Evolutionary conservation across 2,888 invertebrate species (phyloP), one percentile per base, ranked within the genome.

Genomic region (Meteorus colon): DNA sequence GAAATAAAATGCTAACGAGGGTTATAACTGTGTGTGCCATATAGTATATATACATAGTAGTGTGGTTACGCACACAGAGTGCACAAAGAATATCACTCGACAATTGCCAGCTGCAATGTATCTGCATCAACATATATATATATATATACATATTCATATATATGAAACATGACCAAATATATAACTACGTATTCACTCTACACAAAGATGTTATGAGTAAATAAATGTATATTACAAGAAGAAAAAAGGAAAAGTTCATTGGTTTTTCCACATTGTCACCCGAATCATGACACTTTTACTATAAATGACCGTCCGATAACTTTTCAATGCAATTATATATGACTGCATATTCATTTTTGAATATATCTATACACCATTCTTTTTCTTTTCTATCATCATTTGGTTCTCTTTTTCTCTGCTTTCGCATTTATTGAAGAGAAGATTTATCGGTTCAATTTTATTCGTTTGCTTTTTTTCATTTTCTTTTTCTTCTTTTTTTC

Each of bases 1-100:
- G 80, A 79, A 81, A 81, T 79, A 79, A 79, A 81, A 81, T 79
- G 78, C 79, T 77, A 76, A 79, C 81, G 78, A 80, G 76, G 75
- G 75, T 75, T 73, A 69, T 77, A 72, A 72, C 29, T 63, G 45
- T 62, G 48, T 60, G 48, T 55, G 6, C n/a, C 19, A 19, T 19
- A 55, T 19, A 55, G n/a, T 48, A 48, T n/a, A 48, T 48, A 48
- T 48, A 48, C 14, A 48, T 34, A 41, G 4, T 16, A 55, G 55
- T 41, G 45, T 48, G 55, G 63, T 72, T 72, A 72, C 63, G 63
- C 63, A 72, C 45, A 48, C 63, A 72, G 14, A n/a, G 48, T 24
- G 63, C 48, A 62, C 72, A 72, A 72, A 62, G 48, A 72, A 72
- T 72, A 71, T 71, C 41, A 63, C 62, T 63, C 41, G 72, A 72